A percentile compares a stretch with the other conserved stretches of the same genome.
phyloP scores from a whole-genome alignment of 2,797 vertebrate genomes.

The Hydrocynus forskahlii region DNA sequence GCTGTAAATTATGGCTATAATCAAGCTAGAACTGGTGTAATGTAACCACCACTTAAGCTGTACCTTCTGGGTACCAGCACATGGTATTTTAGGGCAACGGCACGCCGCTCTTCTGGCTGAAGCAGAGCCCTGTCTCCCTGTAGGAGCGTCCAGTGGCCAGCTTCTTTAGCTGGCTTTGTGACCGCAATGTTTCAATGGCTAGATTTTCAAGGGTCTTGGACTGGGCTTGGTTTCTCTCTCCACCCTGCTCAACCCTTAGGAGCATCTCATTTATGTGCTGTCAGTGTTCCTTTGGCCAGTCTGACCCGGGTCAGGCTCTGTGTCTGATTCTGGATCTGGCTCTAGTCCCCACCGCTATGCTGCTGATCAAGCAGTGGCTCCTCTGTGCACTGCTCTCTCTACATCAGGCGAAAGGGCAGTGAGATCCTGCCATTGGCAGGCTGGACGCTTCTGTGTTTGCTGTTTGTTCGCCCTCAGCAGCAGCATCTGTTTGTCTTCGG shows the following conservation, averaged over 20 bases:
- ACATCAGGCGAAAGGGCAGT: conserved; percentile 7
- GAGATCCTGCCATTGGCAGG: conserved; percentile 6
- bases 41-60: background rate
- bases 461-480: conserved; percentile 28
- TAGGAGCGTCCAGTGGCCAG: background rate
- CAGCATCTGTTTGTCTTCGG: conserved; percentile 40
- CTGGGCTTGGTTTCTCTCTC: background rate
- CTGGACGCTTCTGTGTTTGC: conserved; percentile 16
- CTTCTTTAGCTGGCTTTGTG: background rate
- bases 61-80: background rate
- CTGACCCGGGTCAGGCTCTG: background rate
- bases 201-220: background rate
- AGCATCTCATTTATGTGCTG: background rate
- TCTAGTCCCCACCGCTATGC: background rate
- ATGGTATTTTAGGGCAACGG: background rate
- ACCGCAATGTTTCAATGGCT: background rate
- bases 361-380: conserved; percentile 11
- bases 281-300: background rate
- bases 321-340: background rate
- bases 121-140: background rate
- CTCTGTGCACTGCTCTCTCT: background rate
- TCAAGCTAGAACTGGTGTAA: background rate
- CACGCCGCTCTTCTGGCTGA: background rate
- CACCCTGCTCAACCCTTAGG: background rate
- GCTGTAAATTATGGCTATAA: background rate